These are phyloP conservation scores for Augochlorella aurata DNA, from an alignment of 2,888 invertebrate species.

Conservation along the genomic window DNA sequence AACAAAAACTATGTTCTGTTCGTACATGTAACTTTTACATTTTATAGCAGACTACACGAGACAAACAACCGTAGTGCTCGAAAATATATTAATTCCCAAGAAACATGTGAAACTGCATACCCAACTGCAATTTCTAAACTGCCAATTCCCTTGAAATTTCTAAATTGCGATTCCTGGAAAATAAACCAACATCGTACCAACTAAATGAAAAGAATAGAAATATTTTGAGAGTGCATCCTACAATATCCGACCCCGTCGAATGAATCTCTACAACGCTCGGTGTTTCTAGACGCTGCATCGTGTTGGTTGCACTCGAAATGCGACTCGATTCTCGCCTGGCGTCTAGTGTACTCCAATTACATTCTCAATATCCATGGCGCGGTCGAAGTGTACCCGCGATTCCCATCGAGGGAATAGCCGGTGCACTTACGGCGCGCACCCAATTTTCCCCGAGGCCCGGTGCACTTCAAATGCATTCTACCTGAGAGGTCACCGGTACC, in stretches of 20 bases:
- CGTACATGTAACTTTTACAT: no score
- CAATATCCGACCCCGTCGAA: not conserved
- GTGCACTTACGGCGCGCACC: slow-evolving; percentile 5
- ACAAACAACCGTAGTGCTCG: no score
- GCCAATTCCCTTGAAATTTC: not conserved
- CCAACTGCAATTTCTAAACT: no score
- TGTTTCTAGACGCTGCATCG: not conserved
- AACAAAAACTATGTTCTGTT: no score
- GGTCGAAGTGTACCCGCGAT: slow-evolving; percentile 13
- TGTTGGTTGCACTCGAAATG: not conserved
- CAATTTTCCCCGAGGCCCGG: slow-evolving; percentile 10
- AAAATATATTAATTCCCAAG: no score
- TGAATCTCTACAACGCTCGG: not conserved
- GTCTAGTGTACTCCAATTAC: slow-evolving; percentile 40
- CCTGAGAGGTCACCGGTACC: slow-evolving; percentile 36
- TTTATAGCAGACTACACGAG: no score
- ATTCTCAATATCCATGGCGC: slow-evolving; percentile 14
- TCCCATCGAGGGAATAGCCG: slow-evolving; percentile 12
- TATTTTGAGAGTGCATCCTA: not conserved
- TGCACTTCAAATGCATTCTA: slow-evolving; percentile 22
- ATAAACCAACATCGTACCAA: not conserved
- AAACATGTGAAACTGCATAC: no score
- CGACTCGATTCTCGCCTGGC: slow-evolving; percentile 10
- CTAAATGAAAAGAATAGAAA: not conserved
- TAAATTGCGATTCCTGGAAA: not conserved